Evolutionary conservation across 2,888 invertebrate species (phyloP).

Genomic region (Imbricaverruca yamaguchii): DNA sequence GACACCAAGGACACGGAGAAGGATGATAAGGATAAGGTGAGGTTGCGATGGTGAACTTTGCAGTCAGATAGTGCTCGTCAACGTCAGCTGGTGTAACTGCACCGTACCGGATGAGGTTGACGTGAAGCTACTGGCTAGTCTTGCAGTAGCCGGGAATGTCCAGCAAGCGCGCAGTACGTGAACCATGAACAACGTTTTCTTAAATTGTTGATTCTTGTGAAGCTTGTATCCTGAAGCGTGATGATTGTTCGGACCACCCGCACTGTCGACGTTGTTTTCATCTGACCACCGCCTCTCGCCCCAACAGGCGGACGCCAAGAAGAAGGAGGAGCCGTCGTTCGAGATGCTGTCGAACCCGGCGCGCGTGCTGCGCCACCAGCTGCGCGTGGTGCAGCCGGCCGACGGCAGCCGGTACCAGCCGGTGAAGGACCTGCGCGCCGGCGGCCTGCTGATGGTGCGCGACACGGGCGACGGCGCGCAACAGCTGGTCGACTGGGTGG

Average conservation of each 20-base stretch:
- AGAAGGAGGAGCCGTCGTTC: constrained; percentile 70
- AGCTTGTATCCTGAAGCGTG: no score
- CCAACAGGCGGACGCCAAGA: constrained; percentile 41
- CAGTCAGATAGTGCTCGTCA: constrained; percentile 38
- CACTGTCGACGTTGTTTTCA: constrained; percentile 39
- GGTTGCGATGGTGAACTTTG: constrained; percentile 44
- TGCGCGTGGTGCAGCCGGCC: constrained; percentile 59
- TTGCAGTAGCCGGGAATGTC: no score
- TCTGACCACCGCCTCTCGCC: not conserved
- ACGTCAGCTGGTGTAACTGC: no score
- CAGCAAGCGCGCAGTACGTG: no score
- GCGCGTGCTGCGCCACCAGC: constrained; percentile 83
- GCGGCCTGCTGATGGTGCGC: constrained; percentile 91
- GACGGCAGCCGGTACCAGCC: constrained; percentile 76
- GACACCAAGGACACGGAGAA: constrained; percentile 39
- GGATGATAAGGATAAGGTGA: constrained; percentile 42
- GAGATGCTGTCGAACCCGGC: constrained; percentile 92
- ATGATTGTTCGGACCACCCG: no score
- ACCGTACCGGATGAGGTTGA: no score
- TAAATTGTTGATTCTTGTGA: no score
- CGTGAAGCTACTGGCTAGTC: no score
- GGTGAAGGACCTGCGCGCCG: constrained; percentile 84
- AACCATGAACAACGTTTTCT: no score
- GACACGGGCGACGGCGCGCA: constrained; percentile 61
- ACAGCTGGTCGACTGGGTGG: constrained; percentile 33